Evolutionary conservation across 2,888 invertebrate species (phyloP), one percentile per base, ranked within the genome.

Genomic region (Auanema sp.): DNA sequence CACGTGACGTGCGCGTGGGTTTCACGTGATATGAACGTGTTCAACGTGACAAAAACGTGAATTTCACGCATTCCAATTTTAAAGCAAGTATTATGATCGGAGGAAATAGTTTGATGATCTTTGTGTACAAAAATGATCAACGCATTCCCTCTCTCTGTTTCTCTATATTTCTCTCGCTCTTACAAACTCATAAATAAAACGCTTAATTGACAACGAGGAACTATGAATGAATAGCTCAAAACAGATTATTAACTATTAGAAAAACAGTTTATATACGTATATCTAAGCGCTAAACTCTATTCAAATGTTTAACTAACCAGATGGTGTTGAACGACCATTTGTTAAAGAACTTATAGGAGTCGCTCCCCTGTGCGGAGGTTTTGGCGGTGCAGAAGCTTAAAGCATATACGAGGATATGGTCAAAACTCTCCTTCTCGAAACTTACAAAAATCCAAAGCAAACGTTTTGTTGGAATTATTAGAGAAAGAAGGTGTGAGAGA

Each of bases 241-340:
- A 47, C 21, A 47, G 16, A 21, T 47, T 47, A 16, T 5, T 21
- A 18, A 47, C 47, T 16, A 47, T 21, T 18, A 18, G 47, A 21
- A 21, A 47, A 47, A 47, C 16, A 47, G 47, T 47, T 47, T 21
- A 47, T 47, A 18, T 47, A 18, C 47, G 16, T 10, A 16, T 47
- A 33, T 3, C 8, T 33, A 33, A 33, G 33, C 33, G 33, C 33
- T 33, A 33, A 33, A 33, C 33, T 47, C 47, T 47, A 47, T 47
- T 21, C 47, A 50, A 11, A 49, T 11, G 11, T n/a, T 40, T 10
- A 11, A 40, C 47, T 14, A 47, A 63, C 63, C 63, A 33, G 63
- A 53, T 14, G 63, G 63, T 10, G 63, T 63, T 10, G 58, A 58
- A 52, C 63, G 18, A 11, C 63, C 63, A 44, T 58, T 63, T 11